Percentiles rank a stretch among this genome's conserved stretches.
phyloP scores from a whole-genome alignment of 2,888 invertebrate species.

The Sthenelais limicola region DNA sequence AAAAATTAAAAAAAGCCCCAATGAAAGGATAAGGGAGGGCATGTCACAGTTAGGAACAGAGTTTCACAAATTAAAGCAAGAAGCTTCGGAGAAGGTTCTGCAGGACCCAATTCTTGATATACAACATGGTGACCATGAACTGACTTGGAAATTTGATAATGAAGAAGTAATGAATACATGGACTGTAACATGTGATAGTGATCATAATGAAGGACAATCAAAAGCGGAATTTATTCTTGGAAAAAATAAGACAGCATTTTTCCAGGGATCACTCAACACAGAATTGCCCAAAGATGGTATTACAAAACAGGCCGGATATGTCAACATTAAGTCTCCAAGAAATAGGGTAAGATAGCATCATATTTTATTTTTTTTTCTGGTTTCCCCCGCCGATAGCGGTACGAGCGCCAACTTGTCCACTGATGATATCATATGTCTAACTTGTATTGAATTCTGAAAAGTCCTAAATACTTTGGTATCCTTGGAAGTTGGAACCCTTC shows the following conservation, averaged over 20 bases:
- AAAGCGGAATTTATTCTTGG: slow-evolving; percentile 79
- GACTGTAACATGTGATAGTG: slow-evolving; percentile 83
- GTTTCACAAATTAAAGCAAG: slow-evolving; percentile 75
- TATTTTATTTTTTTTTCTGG: too few species aligned
- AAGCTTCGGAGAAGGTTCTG: slow-evolving; percentile 72
- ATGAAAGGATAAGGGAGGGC: slow-evolving; percentile 74
- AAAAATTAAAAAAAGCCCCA: slow-evolving; percentile 42
- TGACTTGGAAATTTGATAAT: slow-evolving; percentile 79
- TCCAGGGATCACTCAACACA: slow-evolving; percentile 72
- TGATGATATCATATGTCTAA: background rate
- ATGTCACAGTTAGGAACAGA: slow-evolving; percentile 80
- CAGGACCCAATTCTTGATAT: slow-evolving; percentile 74
- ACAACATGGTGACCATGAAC: slow-evolving; percentile 53
- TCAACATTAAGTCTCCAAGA: slow-evolving; percentile 81
- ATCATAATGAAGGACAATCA: slow-evolving; percentile 86
- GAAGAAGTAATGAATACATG: slow-evolving; percentile 77
- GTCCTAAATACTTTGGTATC: too few species aligned
- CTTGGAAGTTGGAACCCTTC: too few species aligned
- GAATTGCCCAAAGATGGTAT: slow-evolving; percentile 86
- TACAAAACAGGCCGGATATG: slow-evolving; percentile 85
- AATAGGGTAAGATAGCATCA: slow-evolving; percentile 65
- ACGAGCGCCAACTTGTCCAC: too few species aligned
- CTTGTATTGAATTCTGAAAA: too few species aligned
- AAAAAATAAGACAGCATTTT: slow-evolving; percentile 74
- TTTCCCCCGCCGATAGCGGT: too few species aligned